Conservation (phyloP, 2,113 vertebrate species). For the Eulemur rufifrons region DNA sequence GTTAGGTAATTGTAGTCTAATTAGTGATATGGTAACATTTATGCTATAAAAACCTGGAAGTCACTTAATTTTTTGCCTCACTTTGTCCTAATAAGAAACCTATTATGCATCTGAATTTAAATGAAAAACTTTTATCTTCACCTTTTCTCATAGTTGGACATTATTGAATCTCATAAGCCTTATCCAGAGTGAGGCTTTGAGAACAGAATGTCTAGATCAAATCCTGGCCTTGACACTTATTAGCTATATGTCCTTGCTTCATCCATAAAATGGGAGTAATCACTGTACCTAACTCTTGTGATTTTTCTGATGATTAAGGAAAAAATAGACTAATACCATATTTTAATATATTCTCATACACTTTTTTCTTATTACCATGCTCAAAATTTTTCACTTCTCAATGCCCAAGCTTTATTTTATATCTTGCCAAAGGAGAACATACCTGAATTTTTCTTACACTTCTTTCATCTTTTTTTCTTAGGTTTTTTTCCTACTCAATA, state of each 20-base stretch:
- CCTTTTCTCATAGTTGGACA: not conserved
- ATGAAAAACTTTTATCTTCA: not conserved
- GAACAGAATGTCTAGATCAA: not conserved
- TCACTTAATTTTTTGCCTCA: not conserved
- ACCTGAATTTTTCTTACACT: not conserved
- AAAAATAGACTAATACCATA: not conserved
- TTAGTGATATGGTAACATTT: not conserved
- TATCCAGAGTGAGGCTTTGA: not conserved
- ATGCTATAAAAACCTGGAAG: not conserved
- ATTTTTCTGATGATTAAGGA: not conserved
- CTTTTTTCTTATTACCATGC: not conserved
- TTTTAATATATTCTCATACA: not conserved
- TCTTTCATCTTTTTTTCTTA: not conserved
- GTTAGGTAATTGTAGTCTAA: not conserved
- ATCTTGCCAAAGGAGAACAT: not conserved
- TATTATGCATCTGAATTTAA: not conserved
- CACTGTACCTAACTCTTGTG: not conserved
- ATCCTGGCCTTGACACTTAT: not conserved
- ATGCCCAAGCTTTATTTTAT: not conserved
- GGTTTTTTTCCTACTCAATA: not conserved
- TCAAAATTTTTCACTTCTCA: not conserved
- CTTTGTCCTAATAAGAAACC: not conserved
- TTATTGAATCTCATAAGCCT: not conserved
- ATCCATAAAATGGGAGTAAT: not conserved
- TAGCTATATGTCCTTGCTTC: not conserved